Percentiles rank a stretch among this genome's conserved stretches.
phyloP scores from a whole-genome alignment of 2,888 invertebrate species.

The Habroteleia sp. region DNA sequence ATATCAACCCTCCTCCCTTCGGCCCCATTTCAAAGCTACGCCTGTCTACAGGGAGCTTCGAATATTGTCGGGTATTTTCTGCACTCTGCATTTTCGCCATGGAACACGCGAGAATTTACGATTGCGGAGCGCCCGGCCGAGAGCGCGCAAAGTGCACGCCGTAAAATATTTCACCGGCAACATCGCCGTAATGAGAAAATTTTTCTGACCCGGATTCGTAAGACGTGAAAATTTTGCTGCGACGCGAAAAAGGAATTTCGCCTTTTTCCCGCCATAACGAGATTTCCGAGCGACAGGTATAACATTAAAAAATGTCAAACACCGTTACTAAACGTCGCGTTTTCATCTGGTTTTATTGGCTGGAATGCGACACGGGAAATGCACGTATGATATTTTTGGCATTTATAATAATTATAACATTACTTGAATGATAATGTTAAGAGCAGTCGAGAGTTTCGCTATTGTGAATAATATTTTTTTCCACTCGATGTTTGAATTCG shows the following conservation, averaged over 20 bases:
- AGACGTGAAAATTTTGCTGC: constrained; percentile 39
- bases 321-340: constrained; percentile 5
- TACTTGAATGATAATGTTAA: too few species aligned
- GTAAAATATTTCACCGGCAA: constrained; percentile 59
- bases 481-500: too few species aligned
- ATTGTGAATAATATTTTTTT: too few species aligned
- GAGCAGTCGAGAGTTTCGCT: too few species aligned
- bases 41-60: constrained; percentile 65
- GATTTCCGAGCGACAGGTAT: constrained; percentile 31
- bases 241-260: constrained; percentile 9
- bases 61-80: constrained; percentile 64
- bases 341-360: constrained; percentile 15
- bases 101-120: constrained; percentile 60
- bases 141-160: constrained; percentile 49
- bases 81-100: constrained; percentile 61
- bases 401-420: too few species aligned
- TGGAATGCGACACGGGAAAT: neutral
- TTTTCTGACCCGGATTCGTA: constrained; percentile 60
- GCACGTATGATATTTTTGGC: neutral
- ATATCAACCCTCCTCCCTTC: constrained; percentile 59
- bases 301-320: constrained; percentile 34
- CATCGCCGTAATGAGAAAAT: constrained; percentile 54
- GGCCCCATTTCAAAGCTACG: constrained; percentile 68
- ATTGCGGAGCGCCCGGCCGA: constrained; percentile 47
- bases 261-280: constrained; percentile 20